Percentiles rank a stretch among this genome's conserved stretches.
phyloP scores from a whole-genome alignment of 2,888 invertebrate genomes.

The Melanostoma mellinum region DNA sequence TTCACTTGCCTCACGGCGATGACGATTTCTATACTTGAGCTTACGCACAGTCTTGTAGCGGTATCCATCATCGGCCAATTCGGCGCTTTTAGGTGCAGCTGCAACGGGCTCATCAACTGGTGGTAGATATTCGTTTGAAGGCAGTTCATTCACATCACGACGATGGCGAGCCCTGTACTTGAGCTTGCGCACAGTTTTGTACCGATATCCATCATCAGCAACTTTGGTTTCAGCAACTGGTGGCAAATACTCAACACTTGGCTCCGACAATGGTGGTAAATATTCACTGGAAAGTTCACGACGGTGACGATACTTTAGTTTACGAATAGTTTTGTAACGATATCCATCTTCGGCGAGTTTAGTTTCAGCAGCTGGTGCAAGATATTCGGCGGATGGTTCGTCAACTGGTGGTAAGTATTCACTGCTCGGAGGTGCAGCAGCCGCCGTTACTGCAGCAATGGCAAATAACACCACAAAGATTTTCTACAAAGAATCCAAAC shows the following conservation, averaged over 20 bases:
- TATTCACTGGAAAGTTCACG: constrained; percentile 78
- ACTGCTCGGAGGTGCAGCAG: constrained; percentile 75
- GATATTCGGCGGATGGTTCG: constrained; percentile 76
- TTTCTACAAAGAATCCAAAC: constrained; percentile 74
- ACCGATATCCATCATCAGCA: constrained; percentile 77
- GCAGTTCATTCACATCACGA: constrained; percentile 75
- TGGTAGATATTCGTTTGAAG: constrained; percentile 47
- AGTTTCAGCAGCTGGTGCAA: constrained; percentile 77
- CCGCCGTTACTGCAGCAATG: constrained; percentile 76
- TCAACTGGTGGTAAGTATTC: constrained; percentile 78
- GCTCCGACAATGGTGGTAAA: constrained; percentile 67
- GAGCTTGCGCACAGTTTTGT: constrained; percentile 77
- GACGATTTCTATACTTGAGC: constrained; percentile 65
- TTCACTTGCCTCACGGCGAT: constrained; percentile 58
- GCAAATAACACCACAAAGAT: constrained; percentile 75
- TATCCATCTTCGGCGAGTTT: constrained; percentile 79
- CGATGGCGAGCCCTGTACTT: constrained; percentile 77
- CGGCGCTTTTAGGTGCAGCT: constrained; percentile 16
- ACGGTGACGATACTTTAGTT: constrained; percentile 79
- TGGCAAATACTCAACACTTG: constrained; percentile 76
- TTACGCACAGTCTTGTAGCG: constrained; percentile 56
- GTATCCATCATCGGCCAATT: constrained; percentile 55
- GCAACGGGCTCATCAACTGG: constrained; percentile 29
- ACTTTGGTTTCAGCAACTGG: constrained; percentile 76
- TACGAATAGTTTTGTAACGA: constrained; percentile 80